Conservation (phyloP, 1,140 invertebrate species). For the Scaptomyza pallida region DNA sequence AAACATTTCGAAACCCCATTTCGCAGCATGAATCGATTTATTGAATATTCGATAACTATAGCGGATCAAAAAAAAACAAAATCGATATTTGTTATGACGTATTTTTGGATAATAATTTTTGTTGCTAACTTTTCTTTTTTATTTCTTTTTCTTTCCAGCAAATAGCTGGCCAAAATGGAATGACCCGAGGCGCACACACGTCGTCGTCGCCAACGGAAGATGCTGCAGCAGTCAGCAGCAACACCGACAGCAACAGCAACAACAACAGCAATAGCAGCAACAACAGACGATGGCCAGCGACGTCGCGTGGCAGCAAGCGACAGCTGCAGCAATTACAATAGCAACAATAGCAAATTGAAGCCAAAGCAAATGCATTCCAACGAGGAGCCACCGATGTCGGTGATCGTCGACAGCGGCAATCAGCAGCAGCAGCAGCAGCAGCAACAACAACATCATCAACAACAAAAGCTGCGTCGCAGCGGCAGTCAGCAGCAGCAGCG, state of each 20-base stretch:
- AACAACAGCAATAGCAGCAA: no score
- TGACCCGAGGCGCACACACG: constrained; percentile 50
- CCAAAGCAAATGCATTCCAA: constrained; percentile 73
- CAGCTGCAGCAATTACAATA: constrained; percentile 34
- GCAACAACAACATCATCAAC: constrained; percentile 27
- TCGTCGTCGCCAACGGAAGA: constrained; percentile 49
- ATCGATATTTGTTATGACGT: no score
- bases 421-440: constrained; percentile 22
- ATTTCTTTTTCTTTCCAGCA: background rate
- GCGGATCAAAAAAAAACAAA: no score
- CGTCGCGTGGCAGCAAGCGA: constrained; percentile 66
- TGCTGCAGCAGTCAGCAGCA: constrained; percentile 68
- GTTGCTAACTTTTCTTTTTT: background rate
- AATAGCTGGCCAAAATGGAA: constrained; percentile 55
- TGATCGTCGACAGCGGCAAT: constrained; percentile 63
- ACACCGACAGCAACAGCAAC: constrained; percentile 21
- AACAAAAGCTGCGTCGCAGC: constrained; percentile 50
- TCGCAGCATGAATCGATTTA: no score
- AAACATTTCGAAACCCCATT: no score
- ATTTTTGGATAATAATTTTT: no score
- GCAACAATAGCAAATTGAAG: constrained; percentile 35
- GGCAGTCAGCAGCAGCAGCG: constrained; percentile 48
- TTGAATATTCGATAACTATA: no score
- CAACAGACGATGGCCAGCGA: constrained; percentile 65
- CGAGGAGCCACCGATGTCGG: constrained; percentile 73